Evolutionary conservation across 2,888 invertebrate genomes (phyloP).

Genomic region (Amiota mariae): DNA sequence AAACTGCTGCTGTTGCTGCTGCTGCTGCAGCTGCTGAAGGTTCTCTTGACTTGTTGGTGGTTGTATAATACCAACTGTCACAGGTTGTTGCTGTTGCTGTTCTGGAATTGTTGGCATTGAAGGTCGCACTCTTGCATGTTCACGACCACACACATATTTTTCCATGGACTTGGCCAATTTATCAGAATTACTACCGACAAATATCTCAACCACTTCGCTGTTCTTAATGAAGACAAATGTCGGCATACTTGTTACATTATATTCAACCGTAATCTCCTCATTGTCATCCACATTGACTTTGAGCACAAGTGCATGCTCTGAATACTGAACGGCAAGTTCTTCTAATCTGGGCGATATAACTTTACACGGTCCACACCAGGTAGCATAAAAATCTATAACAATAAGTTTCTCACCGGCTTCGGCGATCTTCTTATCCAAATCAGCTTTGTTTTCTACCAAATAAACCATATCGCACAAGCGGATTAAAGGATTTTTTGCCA

Average conservation of each 20-base stretch:
- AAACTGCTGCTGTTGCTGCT: too few species aligned
- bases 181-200: conserved; percentile 85
- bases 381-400: conserved; percentile 91
- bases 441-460: conserved; percentile 73
- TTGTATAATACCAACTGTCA: neutral
- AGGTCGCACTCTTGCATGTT: neutral
- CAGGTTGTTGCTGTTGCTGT: conserved; percentile 13
- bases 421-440: conserved; percentile 80
- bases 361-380: conserved; percentile 95
- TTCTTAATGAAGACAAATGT: conserved; percentile 90
- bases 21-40: too few species aligned
- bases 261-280: conserved; percentile 85
- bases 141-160: conserved; percentile 72
- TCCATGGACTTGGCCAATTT: conserved; percentile 78
- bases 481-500: too few species aligned
- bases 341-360: conserved; percentile 87
- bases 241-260: conserved; percentile 89
- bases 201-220: conserved; percentile 79
- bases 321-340: conserved; percentile 78
- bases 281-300: conserved; percentile 90
- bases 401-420: conserved; percentile 86
- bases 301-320: conserved; percentile 75
- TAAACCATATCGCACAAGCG: conserved; percentile 48
- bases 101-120: too few species aligned
- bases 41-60: too few species aligned